Evolutionary conservation across 64 coral and sea anemone genomes (phyloP), one percentile per base, ranked within the genome.

Genomic region (Porites lutea): DNA sequence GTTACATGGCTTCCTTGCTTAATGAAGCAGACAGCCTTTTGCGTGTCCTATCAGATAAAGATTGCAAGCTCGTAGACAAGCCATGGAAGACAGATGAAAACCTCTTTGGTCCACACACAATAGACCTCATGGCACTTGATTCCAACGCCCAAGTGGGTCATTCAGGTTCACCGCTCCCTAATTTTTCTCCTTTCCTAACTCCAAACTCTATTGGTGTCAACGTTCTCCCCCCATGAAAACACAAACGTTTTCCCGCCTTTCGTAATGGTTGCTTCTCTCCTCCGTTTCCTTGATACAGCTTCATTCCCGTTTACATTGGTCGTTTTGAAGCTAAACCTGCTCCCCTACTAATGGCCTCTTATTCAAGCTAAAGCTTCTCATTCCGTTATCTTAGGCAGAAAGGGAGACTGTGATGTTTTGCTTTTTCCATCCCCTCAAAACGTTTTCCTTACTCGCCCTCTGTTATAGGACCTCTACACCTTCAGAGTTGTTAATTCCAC

Each of bases 201-300:
- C 55, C 80, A 1, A 52, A 0, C 47, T 83, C 65, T 2, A 44
- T 3, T 14, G 49, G 68, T 6, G 67, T 75, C 12, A 88, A 88
- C 57, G 48, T 90, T 52, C 79, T 90, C 16, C 43, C 3, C 5
- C 4, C 19, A 15, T 5, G 90, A 85, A 72, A 92, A 92, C 48
- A 79, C 79, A 4, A 85, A 84, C 51, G 88, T 79, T 19, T 90
- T 79, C 43, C 88, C 88, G 15, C 88, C 74, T 0, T 90, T 79
- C 55, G 12, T 75, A 20, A 43, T 92, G 4, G 52, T 84, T n/a
- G 81, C 16, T 67, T 67, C 78, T 23, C 27, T 90, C 3, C 77
- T 90, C 0, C 49, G 54, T 8, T 81, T 81, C 48, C 43, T 81
- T 19, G 23, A 52, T 0, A 20, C 6, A 4, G 59, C 23, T 18